A percentile compares a stretch with the other conserved stretches of the same genome.
Evolutionary conservation across 2,113 vertebrate genomes (phyloP).

Genomic region (Lipophrys pholis): DNA sequence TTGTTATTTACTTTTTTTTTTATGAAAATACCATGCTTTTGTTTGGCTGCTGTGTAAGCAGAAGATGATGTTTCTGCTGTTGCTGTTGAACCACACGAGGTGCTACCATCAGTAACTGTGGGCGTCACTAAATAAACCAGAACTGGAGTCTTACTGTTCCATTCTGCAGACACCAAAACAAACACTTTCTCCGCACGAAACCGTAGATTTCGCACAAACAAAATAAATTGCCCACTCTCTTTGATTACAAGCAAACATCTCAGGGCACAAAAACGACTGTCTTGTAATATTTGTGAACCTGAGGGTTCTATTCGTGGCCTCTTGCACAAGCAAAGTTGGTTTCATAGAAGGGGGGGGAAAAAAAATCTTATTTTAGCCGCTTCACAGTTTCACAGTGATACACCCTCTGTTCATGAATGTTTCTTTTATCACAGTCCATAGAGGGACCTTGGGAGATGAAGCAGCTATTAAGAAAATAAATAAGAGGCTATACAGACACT

Average conservation of each 20-base stretch:
- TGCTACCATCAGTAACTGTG: neutral
- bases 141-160: slow-evolving; percentile 8
- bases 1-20: too few species aligned
- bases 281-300: slow-evolving; percentile 9
- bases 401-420: slow-evolving; percentile 49
- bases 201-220: slow-evolving; percentile 23
- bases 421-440: slow-evolving; percentile 66
- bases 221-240: slow-evolving; percentile 33
- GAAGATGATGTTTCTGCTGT: neutral
- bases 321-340: neutral
- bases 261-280: neutral
- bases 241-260: slow-evolving; percentile 37
- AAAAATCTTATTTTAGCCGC: neutral
- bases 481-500: slow-evolving; percentile 74
- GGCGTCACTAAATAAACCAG: neutral
- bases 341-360: slow-evolving; percentile 2
- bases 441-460: slow-evolving; percentile 70
- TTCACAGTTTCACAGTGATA: too few species aligned
- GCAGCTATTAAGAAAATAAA: slow-evolving; percentile 77
- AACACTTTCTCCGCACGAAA: neutral
- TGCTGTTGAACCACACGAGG: neutral
- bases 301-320: slow-evolving; percentile 12
- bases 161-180: neutral
- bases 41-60: neutral
- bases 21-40: too few species aligned